These are phyloP conservation scores for Dolichallabes microphthalmus DNA, from an alignment of 2,113 vertebrate genomes.

Conservation along the genomic window DNA sequence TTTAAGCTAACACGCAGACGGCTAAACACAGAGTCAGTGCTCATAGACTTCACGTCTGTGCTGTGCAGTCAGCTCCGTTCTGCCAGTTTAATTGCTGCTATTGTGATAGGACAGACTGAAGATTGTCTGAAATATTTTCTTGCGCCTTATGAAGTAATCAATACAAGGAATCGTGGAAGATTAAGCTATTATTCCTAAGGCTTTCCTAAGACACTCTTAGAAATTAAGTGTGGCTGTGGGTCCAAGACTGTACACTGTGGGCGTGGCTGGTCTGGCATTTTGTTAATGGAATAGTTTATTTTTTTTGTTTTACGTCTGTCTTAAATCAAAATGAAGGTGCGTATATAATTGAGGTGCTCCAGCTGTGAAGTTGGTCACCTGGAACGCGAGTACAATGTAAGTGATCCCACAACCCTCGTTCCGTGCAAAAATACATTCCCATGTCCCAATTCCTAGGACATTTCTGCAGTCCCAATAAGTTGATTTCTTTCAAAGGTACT, in stretches of 20 bases:
- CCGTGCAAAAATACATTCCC: too few species aligned
- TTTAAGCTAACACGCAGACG: slow-evolving; percentile 64
- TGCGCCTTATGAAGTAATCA: slow-evolving; percentile 50
- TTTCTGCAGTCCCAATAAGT: too few species aligned
- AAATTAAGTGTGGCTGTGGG: background rate
- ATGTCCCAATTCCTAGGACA: too few species aligned
- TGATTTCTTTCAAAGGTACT: too few species aligned
- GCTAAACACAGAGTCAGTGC: slow-evolving; percentile 53
- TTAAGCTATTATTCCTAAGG: background rate
- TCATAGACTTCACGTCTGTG: slow-evolving; percentile 18
- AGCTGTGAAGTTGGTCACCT: too few species aligned
- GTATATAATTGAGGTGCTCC: too few species aligned
- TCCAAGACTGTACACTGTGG: background rate
- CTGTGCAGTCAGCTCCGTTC: background rate
- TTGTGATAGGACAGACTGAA: background rate
- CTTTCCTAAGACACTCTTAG: background rate
- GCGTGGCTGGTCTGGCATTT: background rate
- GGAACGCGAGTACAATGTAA: background rate
- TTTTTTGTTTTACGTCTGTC: too few species aligned
- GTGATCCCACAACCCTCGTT: too few species aligned
- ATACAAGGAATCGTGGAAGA: slow-evolving; percentile 49
- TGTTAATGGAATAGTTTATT: background rate
- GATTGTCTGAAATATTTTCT: slow-evolving; percentile 44
- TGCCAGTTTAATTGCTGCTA: background rate
- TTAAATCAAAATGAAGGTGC: too few species aligned